These are phyloP conservation scores for Selene dorsalis DNA, from an alignment of 2,797 vertebrate genomes.

Conservation along the genomic window DNA sequence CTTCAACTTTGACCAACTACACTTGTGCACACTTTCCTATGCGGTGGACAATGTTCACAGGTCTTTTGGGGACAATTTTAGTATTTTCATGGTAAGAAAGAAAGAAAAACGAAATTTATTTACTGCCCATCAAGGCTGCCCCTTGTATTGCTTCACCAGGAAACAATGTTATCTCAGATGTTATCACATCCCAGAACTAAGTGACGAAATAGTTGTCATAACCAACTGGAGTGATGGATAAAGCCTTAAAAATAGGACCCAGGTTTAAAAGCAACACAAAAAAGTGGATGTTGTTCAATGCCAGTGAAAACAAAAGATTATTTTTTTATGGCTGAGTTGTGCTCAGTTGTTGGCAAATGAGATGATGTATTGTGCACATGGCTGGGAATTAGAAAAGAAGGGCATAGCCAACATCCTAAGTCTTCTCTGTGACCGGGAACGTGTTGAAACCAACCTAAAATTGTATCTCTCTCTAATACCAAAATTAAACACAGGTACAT, in stretches of 20 bases:
- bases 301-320: slow-evolving; percentile 10
- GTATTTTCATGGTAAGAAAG: not conserved
- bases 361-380: not conserved
- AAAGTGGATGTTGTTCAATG: slow-evolving; percentile 10
- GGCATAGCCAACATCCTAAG: not conserved
- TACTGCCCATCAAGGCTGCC: not conserved
- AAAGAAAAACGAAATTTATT: not conserved
- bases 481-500: not conserved
- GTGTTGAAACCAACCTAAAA: not conserved
- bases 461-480: not conserved
- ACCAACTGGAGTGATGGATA: slow-evolving; percentile 4
- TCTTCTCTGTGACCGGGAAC: slow-evolving; percentile 3
- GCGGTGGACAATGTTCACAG: not conserved
- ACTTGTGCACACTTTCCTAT: not conserved
- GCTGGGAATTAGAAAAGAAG: not conserved
- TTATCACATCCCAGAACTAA: slow-evolving; percentile 8
- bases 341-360: slow-evolving; percentile 3
- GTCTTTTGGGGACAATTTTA: not conserved
- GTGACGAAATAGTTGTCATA: not conserved
- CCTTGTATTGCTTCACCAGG: not conserved
- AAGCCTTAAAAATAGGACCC: slow-evolving; percentile 7
- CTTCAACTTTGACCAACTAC: not conserved
- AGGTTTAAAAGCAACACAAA: slow-evolving; percentile 7
- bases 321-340: not conserved
- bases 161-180: slow-evolving; percentile 12